These are phyloP conservation scores for Hirtodrosophila cameraria DNA, from an alignment of 2,888 invertebrate genomes.

Conservation along the genomic window DNA sequence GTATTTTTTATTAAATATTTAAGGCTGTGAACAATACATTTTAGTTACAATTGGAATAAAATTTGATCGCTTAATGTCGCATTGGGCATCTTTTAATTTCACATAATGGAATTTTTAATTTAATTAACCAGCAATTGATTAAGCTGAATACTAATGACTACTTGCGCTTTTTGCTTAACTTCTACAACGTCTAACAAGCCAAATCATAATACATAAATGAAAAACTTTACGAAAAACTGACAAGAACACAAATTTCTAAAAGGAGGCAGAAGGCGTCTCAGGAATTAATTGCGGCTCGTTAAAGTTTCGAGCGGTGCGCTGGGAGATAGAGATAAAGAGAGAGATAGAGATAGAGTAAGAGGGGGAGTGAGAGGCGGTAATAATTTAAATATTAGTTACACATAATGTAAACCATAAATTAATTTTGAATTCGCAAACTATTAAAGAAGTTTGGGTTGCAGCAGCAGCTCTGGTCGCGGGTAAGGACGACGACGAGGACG, in stretches of 20 bases:
- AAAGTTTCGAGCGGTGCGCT: slow-evolving; percentile 48
- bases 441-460: slow-evolving; percentile 65
- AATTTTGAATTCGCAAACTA: slow-evolving; percentile 80
- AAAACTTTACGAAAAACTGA: slow-evolving; percentile 56
- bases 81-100: slow-evolving; percentile 5
- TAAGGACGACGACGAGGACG: slow-evolving; percentile 3
- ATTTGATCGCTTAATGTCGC: slow-evolving; percentile 1
- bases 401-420: slow-evolving; percentile 80
- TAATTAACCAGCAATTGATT: slow-evolving; percentile 60
- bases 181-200: slow-evolving; percentile 31
- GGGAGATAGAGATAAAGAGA: not conserved
- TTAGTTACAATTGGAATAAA: slow-evolving; percentile 27
- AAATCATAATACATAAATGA: slow-evolving; percentile 52
- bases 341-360: not conserved
- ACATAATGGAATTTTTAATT: slow-evolving; percentile 47
- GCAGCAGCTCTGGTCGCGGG: not conserved
- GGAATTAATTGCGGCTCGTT: slow-evolving; percentile 71
- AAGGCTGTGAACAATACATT: slow-evolving; percentile 13
- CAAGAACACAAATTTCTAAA: slow-evolving; percentile 57
- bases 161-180: slow-evolving; percentile 20
- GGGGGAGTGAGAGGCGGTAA: slow-evolving; percentile 24
- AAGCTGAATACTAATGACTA: slow-evolving; percentile 53
- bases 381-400: slow-evolving; percentile 80
- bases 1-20: slow-evolving; percentile 31
- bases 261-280: slow-evolving; percentile 17